Evolutionary conservation across 2,888 invertebrate genomes (phyloP).

Genomic region (Panzeria rudis): DNA sequence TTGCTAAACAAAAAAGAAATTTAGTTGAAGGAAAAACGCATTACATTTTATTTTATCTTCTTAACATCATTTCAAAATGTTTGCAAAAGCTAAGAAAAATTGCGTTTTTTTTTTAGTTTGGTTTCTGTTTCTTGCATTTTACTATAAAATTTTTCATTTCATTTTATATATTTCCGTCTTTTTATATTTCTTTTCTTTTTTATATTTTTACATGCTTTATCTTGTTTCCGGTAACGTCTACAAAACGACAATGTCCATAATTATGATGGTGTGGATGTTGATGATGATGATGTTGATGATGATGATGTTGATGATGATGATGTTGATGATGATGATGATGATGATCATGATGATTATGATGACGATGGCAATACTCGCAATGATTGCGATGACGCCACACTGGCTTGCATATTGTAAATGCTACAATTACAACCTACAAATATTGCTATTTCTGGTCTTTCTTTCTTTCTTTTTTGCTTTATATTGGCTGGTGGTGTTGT

Average conservation of each 20-base stretch:
- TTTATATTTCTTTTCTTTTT: conserved; percentile 44
- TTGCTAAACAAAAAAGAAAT: background rate
- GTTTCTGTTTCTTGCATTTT: background rate
- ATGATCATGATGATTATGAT: conserved; percentile 42
- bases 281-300: conserved; percentile 38
- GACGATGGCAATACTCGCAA: conserved; percentile 41
- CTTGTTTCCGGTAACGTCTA: conserved; percentile 80
- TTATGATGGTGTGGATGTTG: conserved; percentile 55
- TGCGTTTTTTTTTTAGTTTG: conserved; percentile 22
- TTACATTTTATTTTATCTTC: conserved; percentile 44
- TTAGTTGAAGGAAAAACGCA: conserved; percentile 34
- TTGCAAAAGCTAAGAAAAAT: conserved; percentile 14
- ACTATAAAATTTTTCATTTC: conserved; percentile 74
- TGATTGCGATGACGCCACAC: conserved; percentile 43
- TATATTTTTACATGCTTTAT: conserved; percentile 77
- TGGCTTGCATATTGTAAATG: conserved; percentile 55
- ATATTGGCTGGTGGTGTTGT: conserved; percentile 64
- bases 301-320: conserved; percentile 38
- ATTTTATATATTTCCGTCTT: conserved; percentile 71
- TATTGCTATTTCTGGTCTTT: conserved; percentile 36
- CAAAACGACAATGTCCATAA: conserved; percentile 72
- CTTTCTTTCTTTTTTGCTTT: conserved; percentile 22
- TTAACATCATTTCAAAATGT: background rate
- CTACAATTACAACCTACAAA: conserved; percentile 27
- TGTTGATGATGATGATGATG: conserved; percentile 34